These are phyloP conservation scores for Microplitis demolitor DNA, from an alignment of 1,140 invertebrate species.

Conservation along the genomic window DNA sequence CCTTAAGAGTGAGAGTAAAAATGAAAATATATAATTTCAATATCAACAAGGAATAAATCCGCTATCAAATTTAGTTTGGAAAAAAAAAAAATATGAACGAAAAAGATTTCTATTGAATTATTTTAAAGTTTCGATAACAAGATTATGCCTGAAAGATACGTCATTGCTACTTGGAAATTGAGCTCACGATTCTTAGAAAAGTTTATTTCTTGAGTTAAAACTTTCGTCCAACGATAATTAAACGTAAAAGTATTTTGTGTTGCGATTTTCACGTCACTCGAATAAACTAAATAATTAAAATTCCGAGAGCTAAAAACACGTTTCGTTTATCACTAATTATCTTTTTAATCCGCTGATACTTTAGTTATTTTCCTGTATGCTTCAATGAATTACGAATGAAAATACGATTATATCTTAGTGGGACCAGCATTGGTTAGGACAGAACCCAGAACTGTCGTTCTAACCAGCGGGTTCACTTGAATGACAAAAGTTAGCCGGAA, in stretches of 20 bases:
- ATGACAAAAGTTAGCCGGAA: not conserved
- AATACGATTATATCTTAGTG: not conserved
- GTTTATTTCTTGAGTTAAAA: not conserved
- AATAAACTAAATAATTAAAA: too few relatives aligned
- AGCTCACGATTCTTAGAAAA: too few relatives aligned
- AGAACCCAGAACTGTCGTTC: too few relatives aligned
- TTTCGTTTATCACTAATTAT: too few relatives aligned
- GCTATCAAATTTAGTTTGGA: too few relatives aligned
- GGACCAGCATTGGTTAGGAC: too few relatives aligned
- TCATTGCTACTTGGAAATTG: too few relatives aligned
- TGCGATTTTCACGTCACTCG: too few relatives aligned
- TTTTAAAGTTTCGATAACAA: constrained; percentile 17
- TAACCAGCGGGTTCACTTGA: too few relatives aligned
- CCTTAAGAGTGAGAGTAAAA: not conserved
- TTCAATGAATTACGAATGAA: not conserved
- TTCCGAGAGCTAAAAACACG: too few relatives aligned
- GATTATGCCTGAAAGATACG: not conserved
- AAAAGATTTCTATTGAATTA: not conserved
- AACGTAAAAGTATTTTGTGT: not conserved
- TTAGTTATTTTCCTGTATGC: too few relatives aligned
- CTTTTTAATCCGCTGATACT: too few relatives aligned
- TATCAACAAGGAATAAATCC: not conserved
- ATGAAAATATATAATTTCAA: not conserved
- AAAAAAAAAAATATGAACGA: not conserved
- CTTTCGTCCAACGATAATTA: constrained; percentile 7